phyloP scores from a whole-genome alignment of 2,888 invertebrate species.

The Ophraella communa region DNA sequence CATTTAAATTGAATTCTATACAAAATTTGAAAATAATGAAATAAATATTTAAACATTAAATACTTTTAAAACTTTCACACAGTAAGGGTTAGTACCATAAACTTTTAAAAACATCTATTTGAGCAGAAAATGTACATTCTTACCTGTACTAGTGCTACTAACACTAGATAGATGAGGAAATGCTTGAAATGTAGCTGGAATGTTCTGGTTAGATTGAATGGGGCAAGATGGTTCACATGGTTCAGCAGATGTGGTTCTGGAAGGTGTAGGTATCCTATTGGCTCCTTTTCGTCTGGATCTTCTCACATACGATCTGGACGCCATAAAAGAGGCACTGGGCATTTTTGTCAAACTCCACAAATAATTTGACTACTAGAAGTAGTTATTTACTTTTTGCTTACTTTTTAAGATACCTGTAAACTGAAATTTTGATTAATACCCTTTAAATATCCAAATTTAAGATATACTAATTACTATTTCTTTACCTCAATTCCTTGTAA shows the following conservation, averaged over 20 bases:
- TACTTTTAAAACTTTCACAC: too few relatives aligned
- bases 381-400: not conserved
- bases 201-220: constrained; percentile 64
- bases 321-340: constrained; percentile 95
- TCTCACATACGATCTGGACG: constrained; percentile 89
- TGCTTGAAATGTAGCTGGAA: constrained; percentile 49
- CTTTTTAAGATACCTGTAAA: not conserved
- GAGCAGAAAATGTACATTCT: too few relatives aligned
- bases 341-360: constrained; percentile 69
- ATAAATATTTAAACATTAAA: too few relatives aligned
- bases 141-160: constrained; percentile 41
- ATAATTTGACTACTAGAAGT: constrained; percentile 26
- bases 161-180: constrained; percentile 6
- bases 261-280: constrained; percentile 83
- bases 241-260: constrained; percentile 80
- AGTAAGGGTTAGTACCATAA: too few relatives aligned
- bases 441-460: too few relatives aligned
- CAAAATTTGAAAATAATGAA: too few relatives aligned
- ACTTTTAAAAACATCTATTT: too few relatives aligned
- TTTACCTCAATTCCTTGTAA: too few relatives aligned
- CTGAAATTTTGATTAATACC: not conserved
- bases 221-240: constrained; percentile 83
- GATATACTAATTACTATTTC: too few relatives aligned
- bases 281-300: constrained; percentile 91
- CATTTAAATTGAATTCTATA: too few relatives aligned